These are phyloP conservation scores for Sinocyclocheilus maitianheensis DNA, from an alignment of 2,113 vertebrate species.

Conservation along the genomic window DNA sequence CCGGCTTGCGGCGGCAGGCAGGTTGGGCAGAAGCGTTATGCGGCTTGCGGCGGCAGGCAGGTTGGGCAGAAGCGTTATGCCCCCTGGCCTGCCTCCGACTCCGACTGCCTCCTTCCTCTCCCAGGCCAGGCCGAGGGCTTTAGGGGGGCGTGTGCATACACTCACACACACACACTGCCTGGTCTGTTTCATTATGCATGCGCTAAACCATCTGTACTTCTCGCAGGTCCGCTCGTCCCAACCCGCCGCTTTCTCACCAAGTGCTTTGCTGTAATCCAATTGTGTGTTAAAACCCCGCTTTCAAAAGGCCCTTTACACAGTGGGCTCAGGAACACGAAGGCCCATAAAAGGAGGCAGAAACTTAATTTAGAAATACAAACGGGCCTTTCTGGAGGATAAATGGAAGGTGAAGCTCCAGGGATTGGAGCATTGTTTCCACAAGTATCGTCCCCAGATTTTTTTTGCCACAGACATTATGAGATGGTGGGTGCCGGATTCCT, in stretches of 20 bases:
- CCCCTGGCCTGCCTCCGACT: conserved; percentile 48
- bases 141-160: conserved; percentile 10
- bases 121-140: conserved; percentile 38
- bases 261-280: conserved; percentile 69
- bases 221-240: conserved; percentile 57
- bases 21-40: no score
- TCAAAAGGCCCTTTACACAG: conserved; percentile 67
- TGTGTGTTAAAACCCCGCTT: conserved; percentile 66
- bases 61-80: conserved; percentile 36
- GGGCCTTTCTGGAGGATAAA: conserved; percentile 61
- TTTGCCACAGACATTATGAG: conserved; percentile 38
- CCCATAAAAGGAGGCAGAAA: conserved; percentile 68
- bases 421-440: conserved; percentile 62
- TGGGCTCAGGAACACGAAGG: conserved; percentile 62
- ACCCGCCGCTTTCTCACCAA: conserved; percentile 63
- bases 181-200: conserved; percentile 66
- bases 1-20: no score
- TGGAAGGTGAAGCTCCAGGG: conserved; percentile 65
- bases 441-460: conserved; percentile 60
- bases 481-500: conserved; percentile 43
- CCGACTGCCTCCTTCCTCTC: conserved; percentile 15
- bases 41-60: conserved; percentile 36
- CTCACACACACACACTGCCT: conserved; percentile 45
- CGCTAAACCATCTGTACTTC: conserved; percentile 63
- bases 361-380: conserved; percentile 71